Evolutionary conservation across 2,888 invertebrate species (phyloP), one percentile per base, ranked within the genome.

Genomic region (Mechanitis messenoides): DNA sequence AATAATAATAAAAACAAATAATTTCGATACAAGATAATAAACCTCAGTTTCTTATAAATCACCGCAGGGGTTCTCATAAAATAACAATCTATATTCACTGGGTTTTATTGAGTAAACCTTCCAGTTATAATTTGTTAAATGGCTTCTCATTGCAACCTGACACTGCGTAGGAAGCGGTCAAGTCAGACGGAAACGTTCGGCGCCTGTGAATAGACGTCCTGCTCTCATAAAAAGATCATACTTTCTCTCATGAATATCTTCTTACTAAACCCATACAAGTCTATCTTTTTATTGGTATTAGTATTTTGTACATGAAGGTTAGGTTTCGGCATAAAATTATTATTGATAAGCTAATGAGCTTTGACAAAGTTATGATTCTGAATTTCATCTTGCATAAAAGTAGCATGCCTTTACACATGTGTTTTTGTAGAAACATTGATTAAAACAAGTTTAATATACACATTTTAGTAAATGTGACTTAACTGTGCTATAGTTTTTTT

Each of bases 111-210:
- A 60, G 33, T 56, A 45, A 7, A 35, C 60, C 33, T 62, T 65
- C 66, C 68, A 71, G 67, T 66, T 70, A 71, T 71, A 66, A 66
- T 70, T 73, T 71, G 71, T 72, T 72, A 75, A 53, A 75, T 75
- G 76, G 76, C 74, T 75, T 74, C 74, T 71, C 67, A 56, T 45
- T 58, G 61, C 38, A 28, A 58, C 46, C 47, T 9, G 42, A 58
- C 47, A 7, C 56, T 63, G 86, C 83, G 87, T 84, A 85, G 85
- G 86, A 83, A 76, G 84, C 82, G 81, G 78, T 78, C 81, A 78
- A 78, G 76, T 78, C 79, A 72, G 74, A 77, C 78, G 79, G 79
- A 81, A 80, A 78, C 78, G 72, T 74, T 53, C 55, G 56, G 46
- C 55, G 47, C 60, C 54, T 59, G 64, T 56, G 61, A 63, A 62